Conservation (phyloP, 1,140 invertebrate species). For the Drosophila triauraria region DNA sequence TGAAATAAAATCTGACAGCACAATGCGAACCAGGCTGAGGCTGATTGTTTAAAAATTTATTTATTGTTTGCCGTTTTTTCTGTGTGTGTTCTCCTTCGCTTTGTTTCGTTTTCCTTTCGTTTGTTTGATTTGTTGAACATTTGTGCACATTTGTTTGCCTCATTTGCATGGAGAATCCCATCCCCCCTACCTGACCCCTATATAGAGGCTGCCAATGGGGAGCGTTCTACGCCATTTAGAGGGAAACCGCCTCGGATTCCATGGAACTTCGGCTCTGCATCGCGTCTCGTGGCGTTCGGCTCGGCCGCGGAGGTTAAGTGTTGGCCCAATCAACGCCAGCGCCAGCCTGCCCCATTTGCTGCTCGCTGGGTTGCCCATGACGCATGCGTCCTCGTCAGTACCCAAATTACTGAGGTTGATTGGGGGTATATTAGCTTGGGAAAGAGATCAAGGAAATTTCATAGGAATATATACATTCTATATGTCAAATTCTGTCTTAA, state of each 20-base stretch:
- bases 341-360: conserved; percentile 65
- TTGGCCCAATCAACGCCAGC: conserved; percentile 73
- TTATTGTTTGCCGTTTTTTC: conserved; percentile 51
- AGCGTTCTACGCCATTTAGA: conserved; percentile 15
- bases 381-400: conserved; percentile 61
- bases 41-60: conserved; percentile 63
- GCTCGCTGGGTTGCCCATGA: conserved; percentile 49
- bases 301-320: conserved; percentile 68
- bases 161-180: conserved; percentile 61
- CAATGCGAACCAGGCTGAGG: conserved; percentile 30
- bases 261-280: conserved; percentile 14
- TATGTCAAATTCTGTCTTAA: no score
- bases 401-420: not conserved
- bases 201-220: conserved; percentile 61
- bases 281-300: conserved; percentile 37
- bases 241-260: conserved; percentile 24
- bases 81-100: conserved; percentile 7
- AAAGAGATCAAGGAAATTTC: not conserved
- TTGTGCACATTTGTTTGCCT: conserved; percentile 75
- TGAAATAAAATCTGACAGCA: conserved; percentile 72
- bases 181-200: not conserved
- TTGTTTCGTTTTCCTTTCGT: conserved; percentile 16
- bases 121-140: conserved; percentile 63
- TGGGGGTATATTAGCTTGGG: not conserved
- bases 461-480: not conserved